Base-by-base conservation (phyloP, 2,888 invertebrate genomes). In the Kryphioiulus occultus region DNA sequence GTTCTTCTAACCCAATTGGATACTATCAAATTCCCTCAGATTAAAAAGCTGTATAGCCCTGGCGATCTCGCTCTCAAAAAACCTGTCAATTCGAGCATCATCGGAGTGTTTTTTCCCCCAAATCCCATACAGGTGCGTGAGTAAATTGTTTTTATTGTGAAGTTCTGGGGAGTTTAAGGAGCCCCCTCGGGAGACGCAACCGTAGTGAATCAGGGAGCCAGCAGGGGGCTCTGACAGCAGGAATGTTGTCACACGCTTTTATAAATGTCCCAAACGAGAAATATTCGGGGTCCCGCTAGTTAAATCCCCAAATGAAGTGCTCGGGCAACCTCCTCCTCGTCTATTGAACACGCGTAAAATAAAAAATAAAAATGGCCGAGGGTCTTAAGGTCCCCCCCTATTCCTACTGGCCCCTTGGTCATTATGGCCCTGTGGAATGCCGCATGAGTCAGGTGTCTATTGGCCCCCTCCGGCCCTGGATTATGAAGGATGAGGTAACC, bases 281-380 rank as follows among this genome's bases (percentile, higher is more conserved):
- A 26, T 68, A 68, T 22, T 68, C 26, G 68, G 68, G 4, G 68
- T 68, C 68, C 68, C 10, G 68, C 68, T 68, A 68, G 26, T 68
- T 68, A 68, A 68, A 68, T 68, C 68, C 68, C 68, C 68, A 68
- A 68, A 68, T 68, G 68, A 68, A 68, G 68, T 68, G 68, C 68
- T 68, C n/a, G 3, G 68, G 10, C 68, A 68, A 68, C 68, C 22
- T 68, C 68, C 68, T 26, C 22, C 68, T n/a, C 26, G 26, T 22
- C 68, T 26, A 26, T 26, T 68, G 68, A 68, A 26, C n/a, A 68
- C 19, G 9, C n/a, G 26, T 68, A 26, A 68, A 68, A 26, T 26
- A 68, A 26, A 26, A 68, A 68, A 68, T 68, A 26, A 68, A 68
- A 44, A 68, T 26, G 68, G 68, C 68, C 68, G 26, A 15, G 44